phyloP scores from a whole-genome alignment of 1,140 invertebrate genomes.

The Calephelis nemesis region DNA sequence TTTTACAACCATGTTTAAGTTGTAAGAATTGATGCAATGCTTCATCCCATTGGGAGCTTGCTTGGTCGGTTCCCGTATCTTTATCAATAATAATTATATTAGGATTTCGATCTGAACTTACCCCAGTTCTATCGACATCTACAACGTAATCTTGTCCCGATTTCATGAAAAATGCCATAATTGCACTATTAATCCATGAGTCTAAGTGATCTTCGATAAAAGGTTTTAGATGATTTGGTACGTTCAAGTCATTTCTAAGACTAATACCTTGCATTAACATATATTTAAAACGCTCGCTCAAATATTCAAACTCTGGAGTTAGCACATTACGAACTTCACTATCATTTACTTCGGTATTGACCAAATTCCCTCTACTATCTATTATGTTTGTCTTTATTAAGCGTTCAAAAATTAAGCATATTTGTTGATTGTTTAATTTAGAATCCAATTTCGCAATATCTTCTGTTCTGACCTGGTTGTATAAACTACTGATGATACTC shows the following conservation, averaged over 20 bases:
- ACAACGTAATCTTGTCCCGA: conserved; percentile 23
- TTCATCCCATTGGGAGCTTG: conserved; percentile 20
- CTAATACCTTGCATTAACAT: conserved; percentile 14
- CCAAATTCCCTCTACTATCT: conserved; percentile 2
- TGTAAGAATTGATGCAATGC: conserved; percentile 25
- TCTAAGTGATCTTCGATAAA: conserved; percentile 24
- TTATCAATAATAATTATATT: conserved; percentile 24
- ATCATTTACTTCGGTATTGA: conserved; percentile 13
- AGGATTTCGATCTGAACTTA: conserved; percentile 20
- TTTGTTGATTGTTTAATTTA: conserved; percentile 9
- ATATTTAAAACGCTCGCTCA: conserved; percentile 4
- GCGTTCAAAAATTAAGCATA: conserved; percentile 5
- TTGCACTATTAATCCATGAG: conserved; percentile 21
- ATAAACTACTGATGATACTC: conserved; percentile 13
- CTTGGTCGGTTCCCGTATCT: conserved; percentile 23
- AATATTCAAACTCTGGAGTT: conserved; percentile 7
- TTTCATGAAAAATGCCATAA: conserved; percentile 21
- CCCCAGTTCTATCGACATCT: conserved; percentile 22
- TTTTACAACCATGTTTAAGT: conserved; percentile 26
- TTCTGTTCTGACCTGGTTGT: conserved; percentile 6
- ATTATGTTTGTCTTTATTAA: conserved; percentile 12
- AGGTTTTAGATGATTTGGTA: conserved; percentile 17
- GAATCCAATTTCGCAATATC: conserved; percentile 20
- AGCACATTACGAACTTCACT: conserved; percentile 8
- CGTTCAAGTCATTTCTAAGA: conserved; percentile 4